Percentiles rank a stretch among this genome's conserved stretches.
phyloP scores from a whole-genome alignment of 92 coral and sea anemone genomes.

The Epizoanthus stellaris region DNA sequence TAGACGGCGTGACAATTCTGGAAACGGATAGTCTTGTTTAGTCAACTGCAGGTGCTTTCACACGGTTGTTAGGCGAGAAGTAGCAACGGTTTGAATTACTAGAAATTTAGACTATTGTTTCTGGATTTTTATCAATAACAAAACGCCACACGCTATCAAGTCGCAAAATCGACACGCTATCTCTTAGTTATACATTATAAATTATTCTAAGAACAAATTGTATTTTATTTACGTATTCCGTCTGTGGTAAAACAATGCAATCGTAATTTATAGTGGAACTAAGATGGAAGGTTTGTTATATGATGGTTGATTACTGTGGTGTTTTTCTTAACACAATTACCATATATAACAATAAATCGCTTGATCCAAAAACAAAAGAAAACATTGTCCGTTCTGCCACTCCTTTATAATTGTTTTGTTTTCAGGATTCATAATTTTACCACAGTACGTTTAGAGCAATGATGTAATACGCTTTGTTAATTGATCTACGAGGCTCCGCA shows the following conservation, averaged over 20 bases:
- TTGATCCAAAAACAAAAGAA: constrained; percentile 4
- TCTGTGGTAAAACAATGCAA: neutral
- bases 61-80: neutral
- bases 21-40: neutral
- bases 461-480: neutral
- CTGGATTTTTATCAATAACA: neutral
- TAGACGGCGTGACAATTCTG: neutral
- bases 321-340: neutral
- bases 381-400: neutral
- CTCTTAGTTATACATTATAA: neutral
- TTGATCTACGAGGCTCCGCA: too few relatives aligned
- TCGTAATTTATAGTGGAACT: neutral
- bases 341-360: neutral
- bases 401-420: neutral
- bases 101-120: neutral
- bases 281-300: neutral
- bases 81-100: constrained; percentile 5
- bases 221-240: too few relatives aligned
- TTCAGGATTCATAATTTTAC: neutral
- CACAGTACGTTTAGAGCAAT: neutral
- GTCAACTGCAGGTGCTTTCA: constrained; percentile 1
- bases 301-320: neutral
- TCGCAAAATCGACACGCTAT: neutral
- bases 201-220: neutral
- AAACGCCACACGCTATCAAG: neutral